Percentiles rank a stretch among this genome's conserved stretches.
These are phyloP conservation scores for Colletes collaris DNA, from an alignment of 2,888 invertebrate species.

Conservation along the genomic window DNA sequence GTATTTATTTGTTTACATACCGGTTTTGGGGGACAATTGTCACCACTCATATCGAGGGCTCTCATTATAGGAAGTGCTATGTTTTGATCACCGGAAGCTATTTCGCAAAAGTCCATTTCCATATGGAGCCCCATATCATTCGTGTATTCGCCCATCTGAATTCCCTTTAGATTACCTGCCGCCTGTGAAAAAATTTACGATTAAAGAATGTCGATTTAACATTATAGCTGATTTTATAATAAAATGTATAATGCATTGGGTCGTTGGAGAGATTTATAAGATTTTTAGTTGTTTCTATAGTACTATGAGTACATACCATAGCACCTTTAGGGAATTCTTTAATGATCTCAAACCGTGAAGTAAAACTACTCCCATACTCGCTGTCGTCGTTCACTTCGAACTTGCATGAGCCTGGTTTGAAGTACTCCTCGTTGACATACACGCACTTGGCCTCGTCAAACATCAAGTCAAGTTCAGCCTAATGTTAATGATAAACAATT, in stretches of 20 bases:
- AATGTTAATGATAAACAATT: neutral
- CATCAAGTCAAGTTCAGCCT: slow-evolving; percentile 8
- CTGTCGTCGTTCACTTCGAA: slow-evolving; percentile 17
- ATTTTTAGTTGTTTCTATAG: too few species aligned
- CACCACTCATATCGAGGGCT: neutral
- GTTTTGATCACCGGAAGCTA: neutral
- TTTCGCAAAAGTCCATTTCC: neutral
- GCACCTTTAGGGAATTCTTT: neutral
- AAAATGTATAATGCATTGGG: too few species aligned
- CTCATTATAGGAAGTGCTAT: neutral
- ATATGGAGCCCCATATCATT: neutral
- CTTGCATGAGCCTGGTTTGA: neutral
- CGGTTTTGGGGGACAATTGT: slow-evolving; percentile 12
- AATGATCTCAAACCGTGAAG: neutral
- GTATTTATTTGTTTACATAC: neutral
- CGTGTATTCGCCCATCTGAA: slow-evolving; percentile 17
- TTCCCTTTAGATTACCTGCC: neutral
- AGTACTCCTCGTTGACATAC: neutral
- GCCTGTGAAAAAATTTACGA: neutral
- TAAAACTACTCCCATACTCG: neutral
- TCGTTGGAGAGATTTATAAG: too few species aligned
- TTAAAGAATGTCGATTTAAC: too few species aligned
- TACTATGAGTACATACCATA: neutral
- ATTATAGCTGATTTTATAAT: too few species aligned
- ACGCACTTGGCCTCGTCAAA: slow-evolving; percentile 18